Percentiles rank a stretch among this genome's conserved stretches.
Evolutionary conservation across 2,888 invertebrate genomes (phyloP).

Genomic region (Fragum whitleyi): DNA sequence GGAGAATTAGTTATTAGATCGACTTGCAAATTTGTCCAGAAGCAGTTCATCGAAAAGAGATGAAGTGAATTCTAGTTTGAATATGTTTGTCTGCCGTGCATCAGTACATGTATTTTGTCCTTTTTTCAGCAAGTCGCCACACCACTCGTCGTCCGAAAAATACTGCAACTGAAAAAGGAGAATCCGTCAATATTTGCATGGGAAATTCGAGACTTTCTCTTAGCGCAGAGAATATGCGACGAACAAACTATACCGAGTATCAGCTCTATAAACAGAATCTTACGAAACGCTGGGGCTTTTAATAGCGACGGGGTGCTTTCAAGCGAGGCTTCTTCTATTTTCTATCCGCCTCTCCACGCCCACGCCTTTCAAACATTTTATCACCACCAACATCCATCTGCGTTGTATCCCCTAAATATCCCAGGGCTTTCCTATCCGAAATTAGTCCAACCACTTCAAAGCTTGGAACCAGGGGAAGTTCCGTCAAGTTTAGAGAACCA

Average conservation of each 20-base stretch:
- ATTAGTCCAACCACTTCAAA: slow-evolving; percentile 74
- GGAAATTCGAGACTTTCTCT: slow-evolving; percentile 96
- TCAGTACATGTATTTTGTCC: background rate
- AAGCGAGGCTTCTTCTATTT: slow-evolving; percentile 50
- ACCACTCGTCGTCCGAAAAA: slow-evolving; percentile 97
- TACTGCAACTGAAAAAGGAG: slow-evolving; percentile 96
- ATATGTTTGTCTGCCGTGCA: too few species aligned
- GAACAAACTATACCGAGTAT: slow-evolving; percentile 92
- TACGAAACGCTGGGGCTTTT: slow-evolving; percentile 87
- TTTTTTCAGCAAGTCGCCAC: slow-evolving; percentile 92
- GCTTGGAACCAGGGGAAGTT: slow-evolving; percentile 43
- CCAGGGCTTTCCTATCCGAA: slow-evolving; percentile 80
- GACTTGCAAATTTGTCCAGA: too few species aligned
- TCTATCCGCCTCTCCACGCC: slow-evolving; percentile 59
- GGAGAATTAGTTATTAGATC: too few species aligned
- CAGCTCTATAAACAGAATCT: slow-evolving; percentile 96
- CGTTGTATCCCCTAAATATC: slow-evolving; percentile 69
- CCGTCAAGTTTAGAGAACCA: slow-evolving; percentile 21
- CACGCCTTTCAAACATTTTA: slow-evolving; percentile 59
- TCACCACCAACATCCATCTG: slow-evolving; percentile 56
- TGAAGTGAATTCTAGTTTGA: too few species aligned
- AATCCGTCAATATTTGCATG: slow-evolving; percentile 98
- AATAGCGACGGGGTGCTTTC: slow-evolving; percentile 61
- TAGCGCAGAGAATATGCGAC: slow-evolving; percentile 95
- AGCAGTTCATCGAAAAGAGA: too few species aligned